Conservation (phyloP, 2,113 vertebrate species). For the Alexandromys fortis region DNA sequence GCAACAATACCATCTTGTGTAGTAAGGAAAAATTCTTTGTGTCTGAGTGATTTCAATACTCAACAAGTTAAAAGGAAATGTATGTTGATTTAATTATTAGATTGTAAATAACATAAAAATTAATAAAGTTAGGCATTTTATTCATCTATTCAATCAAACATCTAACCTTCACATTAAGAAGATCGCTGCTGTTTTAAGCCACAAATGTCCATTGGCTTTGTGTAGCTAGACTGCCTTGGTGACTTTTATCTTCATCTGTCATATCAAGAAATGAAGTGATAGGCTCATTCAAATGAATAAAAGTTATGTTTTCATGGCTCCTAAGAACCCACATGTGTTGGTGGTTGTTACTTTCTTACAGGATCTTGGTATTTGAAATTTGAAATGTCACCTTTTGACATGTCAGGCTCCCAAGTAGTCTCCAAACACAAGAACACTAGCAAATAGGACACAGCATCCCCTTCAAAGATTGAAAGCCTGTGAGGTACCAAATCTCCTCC, state of each 20-base stretch:
- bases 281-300: slow-evolving; percentile 47
- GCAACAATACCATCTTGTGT: slow-evolving; percentile 67
- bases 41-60: slow-evolving; percentile 61
- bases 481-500: neutral
- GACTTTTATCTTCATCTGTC: slow-evolving; percentile 46
- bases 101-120: slow-evolving; percentile 66
- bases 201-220: slow-evolving; percentile 47
- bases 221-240: slow-evolving; percentile 35
- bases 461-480: neutral
- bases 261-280: slow-evolving; percentile 46
- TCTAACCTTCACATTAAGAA: slow-evolving; percentile 67
- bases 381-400: neutral
- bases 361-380: slow-evolving; percentile 47
- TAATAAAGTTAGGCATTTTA: slow-evolving; percentile 55
- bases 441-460: neutral
- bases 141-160: slow-evolving; percentile 65
- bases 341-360: slow-evolving; percentile 5
- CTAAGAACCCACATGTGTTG: neutral
- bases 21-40: slow-evolving; percentile 55
- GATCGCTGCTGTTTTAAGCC: slow-evolving; percentile 46
- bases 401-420: neutral
- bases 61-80: slow-evolving; percentile 81
- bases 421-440: neutral
- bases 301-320: neutral
- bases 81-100: slow-evolving; percentile 63